Base-by-base conservation (phyloP, 2,888 invertebrate species). In the Artemia sinica region DNA sequence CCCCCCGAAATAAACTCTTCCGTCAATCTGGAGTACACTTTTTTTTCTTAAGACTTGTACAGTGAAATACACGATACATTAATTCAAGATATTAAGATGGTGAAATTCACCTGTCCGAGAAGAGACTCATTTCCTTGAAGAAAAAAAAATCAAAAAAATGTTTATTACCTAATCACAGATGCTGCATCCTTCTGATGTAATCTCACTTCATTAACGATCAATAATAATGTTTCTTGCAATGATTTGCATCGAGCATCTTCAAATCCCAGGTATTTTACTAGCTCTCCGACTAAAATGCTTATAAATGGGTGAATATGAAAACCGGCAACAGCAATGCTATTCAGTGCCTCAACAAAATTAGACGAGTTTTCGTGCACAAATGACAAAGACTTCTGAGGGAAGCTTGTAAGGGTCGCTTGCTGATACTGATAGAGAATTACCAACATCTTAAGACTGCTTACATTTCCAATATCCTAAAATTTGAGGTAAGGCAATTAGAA, bases 351-450 rank as follows among this genome's bases (percentile, higher is more conserved):
- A 18, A 58, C 58, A 58, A 58, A 18, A 58, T 10, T 14, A 58
- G 58, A n/a, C n/a, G 14, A 8, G 10, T 58, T 58, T n/a, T 18
- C 58, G 58, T 14, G 18, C 10, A 58, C 0, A 18, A 58, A 58
- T 18, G 58, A 18, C 10, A 58, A 18, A 58, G 58, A n/a, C 18
- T 58, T 58, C n/a, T n/a, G 14, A 18, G 58, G 58, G 18, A 58
- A 58, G 10, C 18, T n/a, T n/a, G n/a, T 58, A 9, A 58, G 58
- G 58, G n/a, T 58, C 8, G 58, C 58, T n/a, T 18, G 58, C 58
- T 58, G 58, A 18, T 58, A 58, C 58, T 58, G 58, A 2, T 58
- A 58, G 58, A 58, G 58, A 58, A 58, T 58, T n/a, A 58, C 58
- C 14, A 58, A 18, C 58, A 58, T 58, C 18, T 58, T 58, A 8